Evolutionary conservation across 2,113 vertebrate genomes (phyloP).

Genomic region (Callaeas wilsoni): DNA sequence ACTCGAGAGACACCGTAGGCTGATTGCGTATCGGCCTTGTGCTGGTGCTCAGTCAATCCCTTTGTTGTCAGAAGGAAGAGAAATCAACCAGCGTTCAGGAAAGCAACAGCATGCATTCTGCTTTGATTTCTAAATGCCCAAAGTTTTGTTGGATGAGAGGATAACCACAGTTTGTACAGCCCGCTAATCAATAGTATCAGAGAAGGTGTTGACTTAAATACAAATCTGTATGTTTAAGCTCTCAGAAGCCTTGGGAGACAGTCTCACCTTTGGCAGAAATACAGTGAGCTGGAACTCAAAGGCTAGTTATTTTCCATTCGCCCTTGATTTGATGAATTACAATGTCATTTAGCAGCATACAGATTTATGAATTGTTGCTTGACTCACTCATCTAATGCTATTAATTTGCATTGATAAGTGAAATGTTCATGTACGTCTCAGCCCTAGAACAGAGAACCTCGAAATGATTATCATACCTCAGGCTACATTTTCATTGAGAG

Average conservation of each 20-base stretch:
- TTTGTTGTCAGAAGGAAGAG: not conserved
- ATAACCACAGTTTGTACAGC: not conserved
- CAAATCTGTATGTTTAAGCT: not conserved
- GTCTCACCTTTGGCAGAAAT: not conserved
- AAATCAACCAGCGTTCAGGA: not conserved
- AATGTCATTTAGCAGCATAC: not conserved
- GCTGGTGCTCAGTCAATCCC: not conserved
- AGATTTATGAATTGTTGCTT: slow-evolving; percentile 48
- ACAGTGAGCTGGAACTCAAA: not conserved
- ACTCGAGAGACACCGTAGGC: not conserved
- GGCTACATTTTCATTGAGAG: not conserved
- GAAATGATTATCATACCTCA: not conserved
- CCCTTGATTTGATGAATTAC: slow-evolving; percentile 42
- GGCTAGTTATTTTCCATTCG: slow-evolving; percentile 21
- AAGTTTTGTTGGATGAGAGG: not conserved
- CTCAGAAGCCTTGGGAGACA: not conserved
- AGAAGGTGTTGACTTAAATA: slow-evolving; percentile 14
- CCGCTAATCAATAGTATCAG: not conserved
- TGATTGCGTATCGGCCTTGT: not conserved
- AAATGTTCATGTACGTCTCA: not conserved
- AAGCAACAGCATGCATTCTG: not conserved
- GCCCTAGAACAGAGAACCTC: not conserved
- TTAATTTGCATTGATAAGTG: slow-evolving; percentile 31
- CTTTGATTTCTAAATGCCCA: not conserved
- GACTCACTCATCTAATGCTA: not conserved